These are phyloP conservation scores for Hiodon tergisus DNA, from an alignment of 2,113 vertebrate species.

Conservation along the genomic window DNA sequence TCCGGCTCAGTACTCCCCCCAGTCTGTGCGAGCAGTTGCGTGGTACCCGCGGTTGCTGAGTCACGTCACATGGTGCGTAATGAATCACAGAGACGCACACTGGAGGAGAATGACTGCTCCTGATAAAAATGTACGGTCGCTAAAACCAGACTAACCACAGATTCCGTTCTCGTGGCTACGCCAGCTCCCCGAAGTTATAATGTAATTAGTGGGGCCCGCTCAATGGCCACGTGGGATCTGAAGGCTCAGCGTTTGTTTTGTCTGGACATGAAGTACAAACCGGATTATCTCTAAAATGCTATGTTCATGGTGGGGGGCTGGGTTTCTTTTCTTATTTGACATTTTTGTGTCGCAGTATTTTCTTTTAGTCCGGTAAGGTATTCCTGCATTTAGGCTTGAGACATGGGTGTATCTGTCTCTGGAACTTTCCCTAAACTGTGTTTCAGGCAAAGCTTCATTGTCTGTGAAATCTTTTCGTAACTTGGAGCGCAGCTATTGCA, in stretches of 20 bases:
- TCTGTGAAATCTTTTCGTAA: too few relatives aligned
- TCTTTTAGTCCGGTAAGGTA: too few relatives aligned
- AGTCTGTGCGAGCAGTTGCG: background rate
- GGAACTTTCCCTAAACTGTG: too few relatives aligned
- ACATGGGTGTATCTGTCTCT: too few relatives aligned
- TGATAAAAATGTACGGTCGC: conserved; percentile 37
- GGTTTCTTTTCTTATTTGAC: background rate
- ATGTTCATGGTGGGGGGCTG: conserved; percentile 46
- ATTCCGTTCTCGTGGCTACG: conserved; percentile 16
- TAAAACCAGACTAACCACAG: conserved; percentile 30
- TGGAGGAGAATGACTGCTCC: conserved; percentile 42
- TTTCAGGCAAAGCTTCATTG: too few relatives aligned
- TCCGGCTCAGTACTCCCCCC: background rate
- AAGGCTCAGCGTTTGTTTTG: conserved; percentile 48
- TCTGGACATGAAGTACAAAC: conserved; percentile 41
- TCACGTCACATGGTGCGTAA: conserved; percentile 6
- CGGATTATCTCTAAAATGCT: conserved; percentile 61
- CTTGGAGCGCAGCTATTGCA: too few relatives aligned
- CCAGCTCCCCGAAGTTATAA: conserved; percentile 26
- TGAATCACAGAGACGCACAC: conserved; percentile 10
- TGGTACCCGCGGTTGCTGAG: background rate
- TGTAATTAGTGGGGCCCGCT: conserved; percentile 28
- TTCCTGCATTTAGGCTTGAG: too few relatives aligned
- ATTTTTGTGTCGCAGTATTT: too few relatives aligned
- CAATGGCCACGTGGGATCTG: conserved; percentile 51